Conservation (phyloP, 64 coral and sea anemone species). For the Dendrophyllia cribrosa region DNA sequence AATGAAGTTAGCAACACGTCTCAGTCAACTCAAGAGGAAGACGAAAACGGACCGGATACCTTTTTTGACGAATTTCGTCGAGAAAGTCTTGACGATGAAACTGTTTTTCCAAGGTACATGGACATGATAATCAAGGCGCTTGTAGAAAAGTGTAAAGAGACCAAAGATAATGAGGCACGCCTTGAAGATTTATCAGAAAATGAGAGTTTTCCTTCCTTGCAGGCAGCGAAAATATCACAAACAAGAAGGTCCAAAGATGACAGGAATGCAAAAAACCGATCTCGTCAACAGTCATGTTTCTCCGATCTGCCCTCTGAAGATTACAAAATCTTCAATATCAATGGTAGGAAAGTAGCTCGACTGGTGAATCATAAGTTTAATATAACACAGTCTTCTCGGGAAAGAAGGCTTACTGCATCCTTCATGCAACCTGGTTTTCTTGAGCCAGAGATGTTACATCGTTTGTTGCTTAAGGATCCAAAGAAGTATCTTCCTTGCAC, state of each 20-base stretch:
- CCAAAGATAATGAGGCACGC: constrained; percentile 6
- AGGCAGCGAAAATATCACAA: neutral
- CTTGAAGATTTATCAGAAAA: neutral
- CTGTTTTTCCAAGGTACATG: constrained; percentile 55
- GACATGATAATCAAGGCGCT: constrained; percentile 82
- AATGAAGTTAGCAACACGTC: neutral
- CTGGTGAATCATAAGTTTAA: constrained; percentile 45
- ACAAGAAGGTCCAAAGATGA: neutral
- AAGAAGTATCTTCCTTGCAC: constrained; percentile 23
- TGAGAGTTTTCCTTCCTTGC: constrained; percentile 43
- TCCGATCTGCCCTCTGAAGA: neutral
- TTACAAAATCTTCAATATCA: constrained; percentile 10
- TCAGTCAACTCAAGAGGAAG: neutral
- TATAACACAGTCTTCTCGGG: neutral
- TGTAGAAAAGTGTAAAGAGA: constrained; percentile 59
- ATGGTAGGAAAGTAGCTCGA: constrained; percentile 49
- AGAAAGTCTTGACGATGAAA: constrained; percentile 43
- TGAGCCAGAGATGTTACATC: constrained; percentile 51
- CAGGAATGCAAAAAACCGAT: neutral
- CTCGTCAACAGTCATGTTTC: neutral
- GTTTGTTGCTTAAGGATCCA: constrained; percentile 30
- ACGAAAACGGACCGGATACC: neutral
- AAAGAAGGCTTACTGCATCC: neutral
- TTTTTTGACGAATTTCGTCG: constrained; percentile 12
- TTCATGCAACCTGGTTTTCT: neutral